Evolutionary conservation across 2,113 vertebrate genomes (phyloP).

Genomic region (Trinectes maculatus): DNA sequence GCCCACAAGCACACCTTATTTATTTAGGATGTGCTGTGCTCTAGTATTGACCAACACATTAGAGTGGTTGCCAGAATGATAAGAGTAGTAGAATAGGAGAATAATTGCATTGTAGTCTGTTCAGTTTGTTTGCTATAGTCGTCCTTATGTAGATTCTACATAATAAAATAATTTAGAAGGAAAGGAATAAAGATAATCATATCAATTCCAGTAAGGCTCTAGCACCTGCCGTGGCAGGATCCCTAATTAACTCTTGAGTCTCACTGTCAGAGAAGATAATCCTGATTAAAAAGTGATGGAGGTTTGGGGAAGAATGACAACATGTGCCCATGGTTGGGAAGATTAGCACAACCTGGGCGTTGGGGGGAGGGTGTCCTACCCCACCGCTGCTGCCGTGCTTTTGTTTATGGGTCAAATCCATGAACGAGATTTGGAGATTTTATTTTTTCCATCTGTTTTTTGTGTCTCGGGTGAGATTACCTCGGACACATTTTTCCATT

Average conservation of each 20-base stretch:
- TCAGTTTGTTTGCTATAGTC: not conserved
- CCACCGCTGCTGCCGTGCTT: conserved; percentile 34
- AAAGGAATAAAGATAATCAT: conserved; percentile 15
- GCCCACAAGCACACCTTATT: too few species aligned
- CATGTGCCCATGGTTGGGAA: conserved; percentile 46
- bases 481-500: conserved; percentile 19
- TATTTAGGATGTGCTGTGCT: too few species aligned
- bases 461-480: not conserved
- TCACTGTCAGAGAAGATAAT: conserved; percentile 69
- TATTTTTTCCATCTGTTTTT: conserved; percentile 2
- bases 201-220: conserved; percentile 12
- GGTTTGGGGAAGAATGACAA: conserved; percentile 51
- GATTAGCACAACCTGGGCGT: conserved; percentile 59
- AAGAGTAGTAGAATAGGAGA: not conserved
- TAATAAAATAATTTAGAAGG: conserved; percentile 26
- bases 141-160: conserved; percentile 13
- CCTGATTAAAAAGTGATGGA: conserved; percentile 77
- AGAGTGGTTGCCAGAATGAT: not conserved
- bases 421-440: conserved; percentile 22
- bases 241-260: conserved; percentile 67
- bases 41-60: conserved; percentile 6
- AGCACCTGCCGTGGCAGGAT: conserved; percentile 48
- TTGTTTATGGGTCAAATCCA: conserved; percentile 63
- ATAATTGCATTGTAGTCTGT: not conserved
- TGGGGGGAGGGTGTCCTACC: not conserved